Conservation (phyloP, 2,113 vertebrate species). For the Parus major region DNA sequence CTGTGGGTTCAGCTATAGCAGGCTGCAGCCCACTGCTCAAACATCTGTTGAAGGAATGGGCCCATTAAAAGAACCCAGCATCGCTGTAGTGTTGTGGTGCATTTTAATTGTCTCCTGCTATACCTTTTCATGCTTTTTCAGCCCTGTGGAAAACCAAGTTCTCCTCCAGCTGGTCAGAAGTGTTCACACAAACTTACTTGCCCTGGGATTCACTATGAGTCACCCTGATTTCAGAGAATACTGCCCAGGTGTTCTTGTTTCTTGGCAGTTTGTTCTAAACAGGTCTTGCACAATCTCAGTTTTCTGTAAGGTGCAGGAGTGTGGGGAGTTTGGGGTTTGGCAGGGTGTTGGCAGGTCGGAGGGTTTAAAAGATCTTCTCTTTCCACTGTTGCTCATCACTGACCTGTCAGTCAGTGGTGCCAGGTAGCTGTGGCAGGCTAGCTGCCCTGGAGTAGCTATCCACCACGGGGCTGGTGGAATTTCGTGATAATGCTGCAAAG, state of each 20-base stretch:
- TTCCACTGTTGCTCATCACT: not conserved
- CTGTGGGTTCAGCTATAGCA: not conserved
- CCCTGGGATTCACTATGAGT: not conserved
- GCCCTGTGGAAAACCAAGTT: not conserved
- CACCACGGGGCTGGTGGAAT: not conserved
- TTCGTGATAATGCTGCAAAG: not conserved
- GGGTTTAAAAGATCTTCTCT: not conserved
- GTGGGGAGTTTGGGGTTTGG: not conserved
- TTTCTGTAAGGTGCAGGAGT: not conserved
- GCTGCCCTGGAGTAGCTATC: not conserved
- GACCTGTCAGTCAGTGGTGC: not conserved
- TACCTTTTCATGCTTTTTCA: not conserved
- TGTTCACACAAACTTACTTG: not conserved
- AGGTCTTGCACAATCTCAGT: not conserved
- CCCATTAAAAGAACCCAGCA: constrained; percentile 8
- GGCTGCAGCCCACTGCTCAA: constrained; percentile 42
- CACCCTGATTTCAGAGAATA: not conserved
- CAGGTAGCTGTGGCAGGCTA: not conserved
- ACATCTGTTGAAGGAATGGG: constrained; percentile 44
- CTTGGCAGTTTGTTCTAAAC: not conserved
- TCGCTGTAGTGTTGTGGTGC: not conserved
- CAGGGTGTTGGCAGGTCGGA: not conserved
- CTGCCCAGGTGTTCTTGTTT: not conserved
- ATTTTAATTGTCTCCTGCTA: constrained; percentile 43
- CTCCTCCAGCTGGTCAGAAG: not conserved